phyloP scores from a whole-genome alignment of 2,797 vertebrate species.

The Danio kyathit region DNA sequence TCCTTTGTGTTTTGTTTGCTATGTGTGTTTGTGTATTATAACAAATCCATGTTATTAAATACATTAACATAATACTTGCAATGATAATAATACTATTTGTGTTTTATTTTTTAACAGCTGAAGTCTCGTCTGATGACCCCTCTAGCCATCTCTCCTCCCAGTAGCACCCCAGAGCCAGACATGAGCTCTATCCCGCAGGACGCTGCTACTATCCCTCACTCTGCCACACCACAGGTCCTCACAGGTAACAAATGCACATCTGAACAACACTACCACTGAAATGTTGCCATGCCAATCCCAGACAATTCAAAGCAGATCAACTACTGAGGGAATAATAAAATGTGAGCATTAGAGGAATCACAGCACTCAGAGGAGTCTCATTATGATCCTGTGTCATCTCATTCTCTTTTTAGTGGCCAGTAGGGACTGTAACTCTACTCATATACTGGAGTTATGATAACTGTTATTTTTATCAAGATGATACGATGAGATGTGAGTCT shows the following conservation, averaged over 20 bases:
- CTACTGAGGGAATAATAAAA: conserved; percentile 19
- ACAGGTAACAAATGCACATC: conserved; percentile 78
- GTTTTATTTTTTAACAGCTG: conserved; percentile 79
- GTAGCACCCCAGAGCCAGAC: conserved; percentile 91
- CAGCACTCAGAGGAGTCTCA: conserved; percentile 24
- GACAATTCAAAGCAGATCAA: not conserved
- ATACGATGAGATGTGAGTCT: not conserved
- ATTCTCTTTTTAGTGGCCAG: conserved; percentile 30
- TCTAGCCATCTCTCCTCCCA: conserved; percentile 87
- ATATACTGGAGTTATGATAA: conserved; percentile 14
- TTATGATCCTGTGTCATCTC: conserved; percentile 11
- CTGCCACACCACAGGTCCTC: conserved; percentile 86
- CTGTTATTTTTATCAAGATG: conserved; percentile 28
- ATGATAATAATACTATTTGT: not conserved
- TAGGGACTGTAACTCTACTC: conserved; percentile 9
- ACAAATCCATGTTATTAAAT: too few species aligned
- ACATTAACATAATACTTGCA: not conserved
- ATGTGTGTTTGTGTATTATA: too few species aligned
- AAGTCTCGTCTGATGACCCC: conserved; percentile 91
- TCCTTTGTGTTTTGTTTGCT: too few species aligned
- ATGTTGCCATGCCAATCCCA: not conserved
- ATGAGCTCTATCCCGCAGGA: conserved; percentile 94
- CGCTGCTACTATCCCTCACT: conserved; percentile 90
- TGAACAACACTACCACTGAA: not conserved
- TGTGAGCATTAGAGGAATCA: conserved; percentile 22